These are phyloP conservation scores for Chaunax sp. DNA, from an alignment of 2,797 vertebrate species.

Conservation along the genomic window DNA sequence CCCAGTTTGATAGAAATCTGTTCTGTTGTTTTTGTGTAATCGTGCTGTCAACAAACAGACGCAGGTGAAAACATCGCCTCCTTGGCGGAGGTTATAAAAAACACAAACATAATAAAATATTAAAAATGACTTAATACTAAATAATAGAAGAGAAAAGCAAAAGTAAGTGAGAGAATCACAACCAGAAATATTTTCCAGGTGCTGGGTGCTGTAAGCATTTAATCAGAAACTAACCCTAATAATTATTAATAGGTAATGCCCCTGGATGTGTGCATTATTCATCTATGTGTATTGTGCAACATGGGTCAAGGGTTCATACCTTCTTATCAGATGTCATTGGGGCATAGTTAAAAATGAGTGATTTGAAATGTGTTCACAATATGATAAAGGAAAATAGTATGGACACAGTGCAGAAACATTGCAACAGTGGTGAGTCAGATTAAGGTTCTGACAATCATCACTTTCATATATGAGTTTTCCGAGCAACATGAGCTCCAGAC, in stretches of 20 bases:
- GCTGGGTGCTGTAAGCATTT: no score
- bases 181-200: not conserved
- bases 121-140: no score
- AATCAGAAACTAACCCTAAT: not conserved
- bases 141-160: no score
- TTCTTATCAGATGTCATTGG: not conserved
- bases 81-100: no score
- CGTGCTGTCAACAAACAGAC: no score
- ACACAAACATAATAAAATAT: no score
- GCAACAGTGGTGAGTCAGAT: not conserved
- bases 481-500: conserved; percentile 7
- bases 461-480: conserved; percentile 27
- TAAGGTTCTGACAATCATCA: conserved; percentile 38
- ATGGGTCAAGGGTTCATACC: not conserved
- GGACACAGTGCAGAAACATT: conserved; percentile 2
- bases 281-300: not conserved
- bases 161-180: no score
- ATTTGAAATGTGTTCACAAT: conserved; percentile 29
- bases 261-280: no score
- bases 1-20: no score
- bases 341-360: rapidly evolving
- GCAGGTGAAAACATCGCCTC: no score
- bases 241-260: not conserved
- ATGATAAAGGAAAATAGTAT: not conserved
- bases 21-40: no score